Evolutionary conservation across 1,140 invertebrate genomes (phyloP).

Genomic region (Hycleus cichorii): DNA sequence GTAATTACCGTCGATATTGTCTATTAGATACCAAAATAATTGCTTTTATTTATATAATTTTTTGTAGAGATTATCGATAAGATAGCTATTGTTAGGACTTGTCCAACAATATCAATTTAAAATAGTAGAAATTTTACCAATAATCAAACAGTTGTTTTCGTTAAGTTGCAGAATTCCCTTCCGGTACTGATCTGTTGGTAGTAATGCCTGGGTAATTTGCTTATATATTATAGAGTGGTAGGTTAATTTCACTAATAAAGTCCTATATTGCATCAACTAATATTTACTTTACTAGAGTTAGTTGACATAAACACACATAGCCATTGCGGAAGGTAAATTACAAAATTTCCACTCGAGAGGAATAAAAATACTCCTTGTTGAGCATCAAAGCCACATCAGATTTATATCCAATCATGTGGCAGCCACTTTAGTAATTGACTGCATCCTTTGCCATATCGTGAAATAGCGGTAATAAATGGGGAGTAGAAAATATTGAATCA

Average conservation of each 20-base stretch:
- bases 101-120: too few relatives aligned
- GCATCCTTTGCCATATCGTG: constrained; percentile 20
- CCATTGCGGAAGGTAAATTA: constrained; percentile 29
- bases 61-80: too few relatives aligned
- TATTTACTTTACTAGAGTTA: constrained; percentile 38
- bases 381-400: constrained; percentile 23
- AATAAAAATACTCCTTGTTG: constrained; percentile 34
- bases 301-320: constrained; percentile 35
- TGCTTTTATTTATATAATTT: too few relatives aligned
- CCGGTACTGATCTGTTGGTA: neutral
- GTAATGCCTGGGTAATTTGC: constrained; percentile 8
- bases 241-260: constrained; percentile 35
- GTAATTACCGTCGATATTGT: too few relatives aligned
- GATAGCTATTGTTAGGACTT: too few relatives aligned
- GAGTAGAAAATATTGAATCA: constrained; percentile 2
- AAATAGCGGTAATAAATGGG: constrained; percentile 4
- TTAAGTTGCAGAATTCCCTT: too few relatives aligned
- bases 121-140: too few relatives aligned
- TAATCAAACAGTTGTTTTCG: too few relatives aligned
- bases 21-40: too few relatives aligned
- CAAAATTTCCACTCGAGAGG: constrained; percentile 34
- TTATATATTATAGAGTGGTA: constrained; percentile 8
- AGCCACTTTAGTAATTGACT: constrained; percentile 32
- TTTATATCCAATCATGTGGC: constrained; percentile 30
- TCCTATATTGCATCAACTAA: constrained; percentile 30